Percentiles rank a stretch among this genome's conserved stretches.
phyloP scores from a whole-genome alignment of 2,797 vertebrate genomes.

The Oophaga sylvatica region DNA sequence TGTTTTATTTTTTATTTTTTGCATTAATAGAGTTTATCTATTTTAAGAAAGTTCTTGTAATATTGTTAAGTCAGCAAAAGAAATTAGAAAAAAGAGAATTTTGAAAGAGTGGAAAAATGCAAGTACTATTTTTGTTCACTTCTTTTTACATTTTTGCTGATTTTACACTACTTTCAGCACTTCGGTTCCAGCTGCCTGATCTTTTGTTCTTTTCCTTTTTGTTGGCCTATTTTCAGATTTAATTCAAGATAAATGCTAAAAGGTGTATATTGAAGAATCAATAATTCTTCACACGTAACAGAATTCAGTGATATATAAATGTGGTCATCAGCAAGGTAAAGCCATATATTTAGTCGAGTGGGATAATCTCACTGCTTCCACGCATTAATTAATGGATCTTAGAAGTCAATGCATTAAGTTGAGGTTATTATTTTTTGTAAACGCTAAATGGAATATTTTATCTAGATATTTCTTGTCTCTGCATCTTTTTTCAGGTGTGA shows the following conservation, averaged over 20 bases:
- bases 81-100: neutral
- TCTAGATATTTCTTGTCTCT: slow-evolving; percentile 8
- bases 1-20: neutral
- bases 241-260: slow-evolving; percentile 52
- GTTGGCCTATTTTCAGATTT: slow-evolving; percentile 49
- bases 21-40: neutral
- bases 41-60: neutral
- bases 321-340: slow-evolving; percentile 26
- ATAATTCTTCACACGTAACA: slow-evolving; percentile 27
- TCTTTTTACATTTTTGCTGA: slow-evolving; percentile 39
- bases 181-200: slow-evolving; percentile 42
- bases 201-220: slow-evolving; percentile 44
- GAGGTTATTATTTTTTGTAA: slow-evolving; percentile 23
- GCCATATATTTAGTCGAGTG: slow-evolving; percentile 14
- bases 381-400: slow-evolving; percentile 42
- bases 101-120: neutral
- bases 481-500: slow-evolving; percentile 46
- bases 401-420: slow-evolving; percentile 11
- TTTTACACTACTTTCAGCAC: slow-evolving; percentile 33
- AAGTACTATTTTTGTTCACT: slow-evolving; percentile 34
- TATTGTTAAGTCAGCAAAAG: neutral
- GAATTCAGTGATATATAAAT: slow-evolving; percentile 41
- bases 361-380: slow-evolving; percentile 17
- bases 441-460: slow-evolving; percentile 44
- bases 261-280: slow-evolving; percentile 41